Percentiles rank a stretch among this genome's conserved stretches.
These are phyloP conservation scores for Nesogale talazaci DNA, from an alignment of 2,113 vertebrate genomes.

Conservation along the genomic window DNA sequence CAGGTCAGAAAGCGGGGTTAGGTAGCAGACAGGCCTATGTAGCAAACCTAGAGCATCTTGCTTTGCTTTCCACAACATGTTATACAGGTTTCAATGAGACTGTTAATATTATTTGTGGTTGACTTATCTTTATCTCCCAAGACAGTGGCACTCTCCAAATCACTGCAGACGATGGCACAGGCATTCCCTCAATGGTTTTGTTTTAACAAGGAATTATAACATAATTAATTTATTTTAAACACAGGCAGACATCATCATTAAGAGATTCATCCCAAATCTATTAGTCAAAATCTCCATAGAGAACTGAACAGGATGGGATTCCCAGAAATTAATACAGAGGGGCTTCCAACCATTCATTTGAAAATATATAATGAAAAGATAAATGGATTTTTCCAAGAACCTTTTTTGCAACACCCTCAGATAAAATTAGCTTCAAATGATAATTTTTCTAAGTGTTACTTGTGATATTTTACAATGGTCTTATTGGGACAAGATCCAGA, in stretches of 20 bases:
- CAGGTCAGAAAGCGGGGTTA: neutral
- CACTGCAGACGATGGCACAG: neutral
- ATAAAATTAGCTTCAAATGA: constrained; percentile 50
- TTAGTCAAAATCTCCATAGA: constrained; percentile 47
- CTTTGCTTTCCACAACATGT: neutral
- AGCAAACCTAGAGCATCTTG: neutral
- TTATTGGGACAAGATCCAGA: too few species aligned
- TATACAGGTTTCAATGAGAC: neutral
- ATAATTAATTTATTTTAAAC: constrained; percentile 47
- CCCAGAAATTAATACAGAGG: too few species aligned
- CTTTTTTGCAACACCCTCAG: neutral
- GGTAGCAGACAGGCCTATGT: neutral
- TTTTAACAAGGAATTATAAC: constrained; percentile 43
- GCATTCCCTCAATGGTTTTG: neutral
- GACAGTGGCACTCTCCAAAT: neutral
- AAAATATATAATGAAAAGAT: too few species aligned
- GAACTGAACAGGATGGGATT: neutral
- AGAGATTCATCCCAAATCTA: neutral
- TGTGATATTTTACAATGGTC: neutral
- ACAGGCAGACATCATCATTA: neutral
- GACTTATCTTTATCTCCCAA: neutral
- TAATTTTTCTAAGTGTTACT: constrained; percentile 30
- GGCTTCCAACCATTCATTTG: too few species aligned
- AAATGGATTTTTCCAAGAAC: too few species aligned
- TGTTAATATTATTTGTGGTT: neutral